A percentile compares a stretch with the other conserved stretches of the same genome.
Conservation (phyloP, 2,797 vertebrate genomes). For the Prunella strophiata region DNA sequence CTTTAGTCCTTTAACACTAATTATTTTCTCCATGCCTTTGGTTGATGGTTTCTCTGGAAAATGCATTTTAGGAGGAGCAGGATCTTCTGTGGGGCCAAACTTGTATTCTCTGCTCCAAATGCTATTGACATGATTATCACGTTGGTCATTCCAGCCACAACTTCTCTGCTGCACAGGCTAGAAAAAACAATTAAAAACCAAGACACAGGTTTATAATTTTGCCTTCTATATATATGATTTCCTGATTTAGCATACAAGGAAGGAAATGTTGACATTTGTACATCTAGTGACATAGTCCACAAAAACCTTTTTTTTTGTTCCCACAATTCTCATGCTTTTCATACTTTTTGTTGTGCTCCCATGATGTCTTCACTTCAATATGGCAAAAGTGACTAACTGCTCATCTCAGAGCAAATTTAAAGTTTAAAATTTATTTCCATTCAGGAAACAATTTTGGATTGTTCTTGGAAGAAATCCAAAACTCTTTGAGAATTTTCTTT, state of each 20-base stretch:
- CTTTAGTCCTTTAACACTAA: constrained; percentile 76
- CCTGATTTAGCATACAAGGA: neutral
- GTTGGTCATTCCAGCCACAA: constrained; percentile 78
- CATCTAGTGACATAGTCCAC: neutral
- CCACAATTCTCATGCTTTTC: neutral
- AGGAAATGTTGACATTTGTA: neutral
- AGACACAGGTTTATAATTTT: neutral
- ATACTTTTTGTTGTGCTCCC: neutral
- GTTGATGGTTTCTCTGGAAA: constrained; percentile 76
- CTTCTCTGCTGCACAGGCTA: constrained; percentile 80
- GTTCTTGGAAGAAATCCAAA: neutral
- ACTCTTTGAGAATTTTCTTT: neutral
- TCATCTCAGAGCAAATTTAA: neutral
- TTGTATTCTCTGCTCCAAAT: constrained; percentile 86
- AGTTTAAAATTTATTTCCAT: neutral
- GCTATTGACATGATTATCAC: constrained; percentile 62
- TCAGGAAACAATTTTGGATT: neutral
- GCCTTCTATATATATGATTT: neutral
- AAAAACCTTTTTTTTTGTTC: neutral
- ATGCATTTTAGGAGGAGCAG: neutral
- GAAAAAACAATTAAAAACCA: neutral
- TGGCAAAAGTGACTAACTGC: neutral
- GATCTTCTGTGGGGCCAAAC: neutral
- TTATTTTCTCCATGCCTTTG: constrained; percentile 79
- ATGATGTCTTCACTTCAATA: neutral